phyloP scores from a whole-genome alignment of 2,113 vertebrate species.

The Hypomesus transpacificus region DNA sequence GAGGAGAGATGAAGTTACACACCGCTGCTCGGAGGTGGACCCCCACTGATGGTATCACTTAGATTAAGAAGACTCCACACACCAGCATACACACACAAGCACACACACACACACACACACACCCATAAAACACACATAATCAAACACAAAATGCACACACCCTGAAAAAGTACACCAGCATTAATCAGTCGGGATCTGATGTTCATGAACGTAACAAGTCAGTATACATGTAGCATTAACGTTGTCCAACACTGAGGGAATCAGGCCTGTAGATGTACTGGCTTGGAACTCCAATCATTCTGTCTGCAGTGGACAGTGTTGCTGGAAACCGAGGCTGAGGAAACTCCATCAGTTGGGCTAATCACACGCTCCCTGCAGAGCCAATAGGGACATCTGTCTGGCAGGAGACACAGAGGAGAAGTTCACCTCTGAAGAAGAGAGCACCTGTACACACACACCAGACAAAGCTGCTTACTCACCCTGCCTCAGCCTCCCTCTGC shows the following conservation, averaged over 20 bases:
- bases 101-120: background rate
- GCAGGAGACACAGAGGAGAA: slow-evolving; percentile 5
- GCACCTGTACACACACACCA: background rate
- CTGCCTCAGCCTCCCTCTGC: background rate
- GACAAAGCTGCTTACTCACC: background rate
- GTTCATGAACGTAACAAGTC: no score
- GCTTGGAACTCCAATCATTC: background rate
- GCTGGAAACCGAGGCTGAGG: background rate
- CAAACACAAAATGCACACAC: background rate
- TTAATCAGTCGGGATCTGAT: no score
- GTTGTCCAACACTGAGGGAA: no score
- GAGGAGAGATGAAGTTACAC: background rate
- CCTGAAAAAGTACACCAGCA: background rate
- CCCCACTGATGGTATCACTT: background rate
- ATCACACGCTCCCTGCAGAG: slow-evolving; percentile 5
- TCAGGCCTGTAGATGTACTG: no score
- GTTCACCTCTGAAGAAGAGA: background rate
- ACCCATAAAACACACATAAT: background rate
- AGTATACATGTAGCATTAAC: no score
- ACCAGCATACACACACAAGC: background rate
- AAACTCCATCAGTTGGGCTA: background rate
- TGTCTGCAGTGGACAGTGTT: background rate
- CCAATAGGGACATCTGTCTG: background rate
- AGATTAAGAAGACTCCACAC: background rate
- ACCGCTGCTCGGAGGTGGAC: background rate